Evolutionary conservation across 1,140 invertebrate species (phyloP).

Genomic region (Maconellicoccus hirsutus): DNA sequence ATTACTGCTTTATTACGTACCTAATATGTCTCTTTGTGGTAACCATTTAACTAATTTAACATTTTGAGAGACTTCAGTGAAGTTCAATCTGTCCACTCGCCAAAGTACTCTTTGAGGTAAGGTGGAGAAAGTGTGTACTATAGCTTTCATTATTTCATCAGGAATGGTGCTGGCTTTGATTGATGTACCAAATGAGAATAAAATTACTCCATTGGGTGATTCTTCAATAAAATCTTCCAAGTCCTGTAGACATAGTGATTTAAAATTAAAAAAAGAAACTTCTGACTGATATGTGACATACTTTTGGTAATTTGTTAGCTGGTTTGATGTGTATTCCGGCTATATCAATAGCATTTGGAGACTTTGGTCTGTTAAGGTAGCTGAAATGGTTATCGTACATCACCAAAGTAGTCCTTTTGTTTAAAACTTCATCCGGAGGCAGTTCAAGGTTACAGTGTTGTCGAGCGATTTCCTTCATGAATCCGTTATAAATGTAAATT

Average conservation of each 20-base stretch:
- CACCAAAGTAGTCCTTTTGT: neutral
- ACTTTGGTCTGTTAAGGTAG: slow-evolving; percentile 28
- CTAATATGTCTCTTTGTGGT: slow-evolving; percentile 46
- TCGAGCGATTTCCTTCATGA: no score
- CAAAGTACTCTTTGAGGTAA: slow-evolving; percentile 50
- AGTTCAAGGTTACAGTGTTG: no score
- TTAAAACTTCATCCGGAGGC: neutral
- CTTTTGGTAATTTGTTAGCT: slow-evolving; percentile 21
- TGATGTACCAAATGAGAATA: slow-evolving; percentile 50
- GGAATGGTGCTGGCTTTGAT: slow-evolving; percentile 12
- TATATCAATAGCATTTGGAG: slow-evolving; percentile 33
- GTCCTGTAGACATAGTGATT: slow-evolving; percentile 35
- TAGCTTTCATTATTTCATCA: slow-evolving; percentile 5
- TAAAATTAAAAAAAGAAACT: no score
- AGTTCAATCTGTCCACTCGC: slow-evolving; percentile 47
- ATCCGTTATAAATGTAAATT: no score
- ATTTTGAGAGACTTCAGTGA: slow-evolving; percentile 37
- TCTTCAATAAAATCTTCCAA: slow-evolving; percentile 45
- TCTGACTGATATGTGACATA: slow-evolving; percentile 25
- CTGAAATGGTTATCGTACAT: slow-evolving; percentile 15
- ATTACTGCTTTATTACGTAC: no score
- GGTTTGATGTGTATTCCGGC: slow-evolving; percentile 32
- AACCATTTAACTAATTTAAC: slow-evolving; percentile 45
- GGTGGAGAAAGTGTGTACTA: slow-evolving; percentile 18
- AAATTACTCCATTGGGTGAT: slow-evolving; percentile 45